Percentiles rank a stretch among this genome's conserved stretches.
phyloP scores from a whole-genome alignment of 2,113 vertebrate genomes.

The Eubucco bourcierii region DNA sequence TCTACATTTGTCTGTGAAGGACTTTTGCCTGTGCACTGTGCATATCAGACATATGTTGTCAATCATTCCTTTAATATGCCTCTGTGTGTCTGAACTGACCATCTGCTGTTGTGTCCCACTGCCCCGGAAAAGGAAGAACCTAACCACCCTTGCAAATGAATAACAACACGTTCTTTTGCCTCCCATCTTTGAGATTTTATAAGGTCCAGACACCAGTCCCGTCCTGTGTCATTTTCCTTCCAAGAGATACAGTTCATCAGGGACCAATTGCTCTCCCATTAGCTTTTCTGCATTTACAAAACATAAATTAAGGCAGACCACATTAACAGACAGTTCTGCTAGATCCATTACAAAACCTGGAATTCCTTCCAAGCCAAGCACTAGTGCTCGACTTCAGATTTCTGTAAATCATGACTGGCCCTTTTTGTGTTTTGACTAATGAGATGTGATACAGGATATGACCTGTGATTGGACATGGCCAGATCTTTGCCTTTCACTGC shows the following conservation, averaged over 20 bases:
- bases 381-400: not conserved
- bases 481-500: not conserved
- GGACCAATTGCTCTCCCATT: not conserved
- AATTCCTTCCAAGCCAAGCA: not conserved
- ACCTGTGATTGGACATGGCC: not conserved
- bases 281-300: constrained; percentile 22
- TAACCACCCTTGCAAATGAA: not conserved
- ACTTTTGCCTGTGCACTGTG: not conserved
- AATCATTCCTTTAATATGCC: not conserved
- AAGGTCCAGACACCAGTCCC: not conserved
- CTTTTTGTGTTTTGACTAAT: not conserved
- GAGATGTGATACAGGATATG: not conserved
- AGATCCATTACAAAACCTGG: not conserved
- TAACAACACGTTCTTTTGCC: not conserved
- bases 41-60: not conserved
- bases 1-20: not conserved
- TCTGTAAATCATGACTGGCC: not conserved
- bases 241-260: constrained; percentile 17
- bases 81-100: not conserved
- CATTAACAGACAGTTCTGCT: not conserved
- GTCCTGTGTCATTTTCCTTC: constrained; percentile 21
- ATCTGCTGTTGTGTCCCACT: not conserved
- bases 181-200: not conserved
- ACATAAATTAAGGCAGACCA: not conserved
- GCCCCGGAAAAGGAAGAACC: not conserved